Percentiles rank a stretch among this genome's conserved stretches.
Conservation (phyloP, 2,888 invertebrate species). For the Drosophila histrio region DNA sequence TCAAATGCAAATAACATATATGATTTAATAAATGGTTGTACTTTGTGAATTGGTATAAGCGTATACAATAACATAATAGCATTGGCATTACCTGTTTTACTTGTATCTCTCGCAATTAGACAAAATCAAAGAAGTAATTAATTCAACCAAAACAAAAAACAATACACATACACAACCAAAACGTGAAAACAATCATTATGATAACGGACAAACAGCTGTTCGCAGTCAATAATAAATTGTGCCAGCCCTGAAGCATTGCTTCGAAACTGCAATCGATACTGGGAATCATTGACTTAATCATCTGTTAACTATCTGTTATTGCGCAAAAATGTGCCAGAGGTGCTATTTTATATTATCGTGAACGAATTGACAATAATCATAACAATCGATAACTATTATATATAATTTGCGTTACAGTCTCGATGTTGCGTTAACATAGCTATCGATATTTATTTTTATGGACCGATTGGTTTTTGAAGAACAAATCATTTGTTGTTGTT, state of each 20-base stretch:
- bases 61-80: too few species aligned
- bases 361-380: neutral
- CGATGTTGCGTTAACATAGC: constrained; percentile 3
- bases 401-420: neutral
- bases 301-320: neutral
- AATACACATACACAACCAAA: constrained; percentile 15
- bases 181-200: constrained; percentile 6
- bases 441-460: constrained; percentile 19
- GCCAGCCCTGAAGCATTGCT: constrained; percentile 18
- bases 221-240: neutral
- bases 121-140: neutral
- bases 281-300: neutral
- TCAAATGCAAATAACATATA: neutral
- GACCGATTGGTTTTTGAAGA: constrained; percentile 21
- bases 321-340: neutral
- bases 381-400: constrained; percentile 1
- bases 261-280: neutral
- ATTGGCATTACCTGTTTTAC: constrained; percentile 31
- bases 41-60: too few species aligned
- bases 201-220: constrained; percentile 39
- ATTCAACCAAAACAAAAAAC: constrained; percentile 23
- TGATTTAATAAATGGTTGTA: neutral
- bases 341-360: neutral
- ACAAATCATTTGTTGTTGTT: constrained; percentile 56
- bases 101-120: neutral